These are phyloP conservation scores for Hartigia nigra DNA, from an alignment of 2,888 invertebrate species.

Conservation along the genomic window DNA sequence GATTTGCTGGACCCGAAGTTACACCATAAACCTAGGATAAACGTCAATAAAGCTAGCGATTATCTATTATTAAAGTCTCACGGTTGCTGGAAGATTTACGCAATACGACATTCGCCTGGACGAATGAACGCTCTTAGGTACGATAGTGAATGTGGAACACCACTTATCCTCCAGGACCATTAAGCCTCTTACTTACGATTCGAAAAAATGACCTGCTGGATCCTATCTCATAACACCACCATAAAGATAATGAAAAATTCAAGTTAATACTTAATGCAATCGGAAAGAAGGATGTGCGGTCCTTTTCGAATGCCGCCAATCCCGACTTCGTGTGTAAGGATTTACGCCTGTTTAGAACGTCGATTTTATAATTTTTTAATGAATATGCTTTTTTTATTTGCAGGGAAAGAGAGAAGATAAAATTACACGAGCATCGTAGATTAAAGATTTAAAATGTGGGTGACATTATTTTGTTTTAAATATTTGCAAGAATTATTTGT, in stretches of 20 bases:
- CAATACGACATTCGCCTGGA: background rate
- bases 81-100: background rate
- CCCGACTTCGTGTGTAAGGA: background rate
- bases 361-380: background rate
- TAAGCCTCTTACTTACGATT: background rate
- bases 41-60: background rate
- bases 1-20: background rate
- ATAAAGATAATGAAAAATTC: background rate
- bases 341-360: background rate
- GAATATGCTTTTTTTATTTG: background rate
- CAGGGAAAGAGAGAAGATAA: background rate
- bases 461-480: background rate
- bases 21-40: background rate
- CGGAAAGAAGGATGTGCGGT: background rate
- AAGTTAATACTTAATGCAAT: background rate
- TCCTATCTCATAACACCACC: background rate
- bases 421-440: background rate
- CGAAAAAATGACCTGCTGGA: background rate
- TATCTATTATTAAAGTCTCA: background rate
- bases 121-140: background rate
- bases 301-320: background rate
- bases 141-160: background rate
- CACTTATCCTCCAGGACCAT: background rate
- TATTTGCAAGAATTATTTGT: conserved; percentile 4
- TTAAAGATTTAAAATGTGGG: background rate